Percentiles rank a stretch among this genome's conserved stretches.
Evolutionary conservation across 2,797 vertebrate species (phyloP).

Genomic region (Spheniscus humboldti): DNA sequence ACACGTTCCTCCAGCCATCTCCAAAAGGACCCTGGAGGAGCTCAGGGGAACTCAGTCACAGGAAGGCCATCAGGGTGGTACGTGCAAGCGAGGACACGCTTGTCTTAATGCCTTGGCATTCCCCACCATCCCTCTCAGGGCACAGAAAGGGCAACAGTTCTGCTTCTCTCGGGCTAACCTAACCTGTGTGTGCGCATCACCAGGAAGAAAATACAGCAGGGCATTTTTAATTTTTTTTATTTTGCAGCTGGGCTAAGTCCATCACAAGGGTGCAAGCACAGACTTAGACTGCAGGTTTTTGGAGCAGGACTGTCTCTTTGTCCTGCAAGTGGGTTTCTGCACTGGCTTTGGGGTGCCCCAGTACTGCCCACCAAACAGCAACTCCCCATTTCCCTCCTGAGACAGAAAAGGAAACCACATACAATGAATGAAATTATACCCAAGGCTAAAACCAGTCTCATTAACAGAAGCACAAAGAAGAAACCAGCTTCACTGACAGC

Average conservation of each 20-base stretch:
- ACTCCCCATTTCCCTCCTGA: background rate
- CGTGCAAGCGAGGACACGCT: rapidly evolving
- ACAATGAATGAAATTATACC: background rate
- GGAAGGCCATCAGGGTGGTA: background rate
- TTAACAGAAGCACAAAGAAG: background rate
- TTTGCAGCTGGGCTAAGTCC: background rate
- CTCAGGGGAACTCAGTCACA: background rate
- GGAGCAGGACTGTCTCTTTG: background rate
- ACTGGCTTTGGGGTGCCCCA: background rate
- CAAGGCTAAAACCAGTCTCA: background rate
- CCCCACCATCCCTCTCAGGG: background rate
- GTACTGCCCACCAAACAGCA: background rate
- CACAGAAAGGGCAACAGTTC: background rate
- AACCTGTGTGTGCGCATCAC: rapidly evolving
- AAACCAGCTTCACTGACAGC: background rate
- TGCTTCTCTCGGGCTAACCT: background rate
- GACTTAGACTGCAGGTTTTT: background rate
- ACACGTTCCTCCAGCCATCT: background rate
- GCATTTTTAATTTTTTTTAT: background rate
- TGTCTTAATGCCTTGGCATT: background rate
- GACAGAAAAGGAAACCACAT: background rate
- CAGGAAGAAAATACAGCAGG: background rate
- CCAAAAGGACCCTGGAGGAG: background rate
- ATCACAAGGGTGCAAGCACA: background rate
- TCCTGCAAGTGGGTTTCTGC: background rate